These are phyloP conservation scores for Triops longicaudatus DNA, from an alignment of 1,140 invertebrate species.

Conservation along the genomic window DNA sequence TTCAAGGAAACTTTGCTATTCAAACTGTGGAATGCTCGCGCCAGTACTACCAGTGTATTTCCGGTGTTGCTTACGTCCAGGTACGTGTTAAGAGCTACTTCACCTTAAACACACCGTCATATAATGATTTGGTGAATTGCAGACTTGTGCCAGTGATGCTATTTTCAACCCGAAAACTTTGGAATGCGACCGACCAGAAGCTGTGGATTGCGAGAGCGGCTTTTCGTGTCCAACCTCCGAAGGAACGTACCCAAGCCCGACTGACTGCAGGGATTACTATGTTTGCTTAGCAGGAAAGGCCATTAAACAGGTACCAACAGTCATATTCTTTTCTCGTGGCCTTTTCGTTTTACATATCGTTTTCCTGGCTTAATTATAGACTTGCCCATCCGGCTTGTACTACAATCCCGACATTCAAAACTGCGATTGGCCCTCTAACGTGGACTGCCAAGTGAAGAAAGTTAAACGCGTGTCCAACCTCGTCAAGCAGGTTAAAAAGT, in stretches of 20 bases:
- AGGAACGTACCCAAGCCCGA: neutral
- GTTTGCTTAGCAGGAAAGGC: neutral
- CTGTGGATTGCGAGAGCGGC: neutral
- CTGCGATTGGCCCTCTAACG: neutral
- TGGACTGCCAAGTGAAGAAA: neutral
- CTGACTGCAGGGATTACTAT: neutral
- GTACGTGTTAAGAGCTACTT: neutral
- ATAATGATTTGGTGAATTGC: neutral
- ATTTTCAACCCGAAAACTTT: slow-evolving; percentile 19
- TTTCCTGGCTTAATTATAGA: neutral
- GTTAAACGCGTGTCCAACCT: neutral
- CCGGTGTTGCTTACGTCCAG: neutral
- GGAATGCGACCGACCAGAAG: slow-evolving; percentile 16
- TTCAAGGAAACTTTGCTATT: neutral
- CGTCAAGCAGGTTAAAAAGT: neutral
- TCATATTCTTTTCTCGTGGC: neutral
- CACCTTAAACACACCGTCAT: too few species aligned
- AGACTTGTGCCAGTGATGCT: slow-evolving; percentile 13
- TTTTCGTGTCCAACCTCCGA: neutral
- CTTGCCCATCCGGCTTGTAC: neutral
- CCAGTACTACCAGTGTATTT: neutral
- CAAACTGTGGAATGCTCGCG: neutral
- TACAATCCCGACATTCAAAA: neutral
- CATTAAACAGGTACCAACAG: neutral
- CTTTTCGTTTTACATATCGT: neutral